Conservation (phyloP, 2,888 invertebrate species). For the Stomorhina lunata region DNA sequence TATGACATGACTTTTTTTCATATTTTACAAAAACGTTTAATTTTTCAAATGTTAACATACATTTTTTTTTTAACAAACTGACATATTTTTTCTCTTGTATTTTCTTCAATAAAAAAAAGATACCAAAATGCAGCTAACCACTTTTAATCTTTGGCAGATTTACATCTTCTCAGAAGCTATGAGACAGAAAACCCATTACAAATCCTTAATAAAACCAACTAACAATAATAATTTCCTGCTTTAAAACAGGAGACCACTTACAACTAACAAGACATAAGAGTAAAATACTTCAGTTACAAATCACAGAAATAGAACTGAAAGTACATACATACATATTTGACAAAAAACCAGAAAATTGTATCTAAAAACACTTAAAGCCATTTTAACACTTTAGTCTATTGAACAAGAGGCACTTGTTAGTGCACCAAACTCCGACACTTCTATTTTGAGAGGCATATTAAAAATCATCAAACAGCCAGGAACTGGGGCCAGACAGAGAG, state of each 20-base stretch:
- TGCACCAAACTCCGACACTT: constrained; percentile 24
- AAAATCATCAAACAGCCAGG: constrained; percentile 1
- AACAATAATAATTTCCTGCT: not conserved
- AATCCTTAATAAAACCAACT: not conserved
- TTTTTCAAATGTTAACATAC: too few species aligned
- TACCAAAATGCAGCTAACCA: too few species aligned
- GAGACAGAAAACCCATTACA: too few species aligned
- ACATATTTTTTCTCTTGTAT: too few species aligned
- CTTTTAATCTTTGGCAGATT: too few species aligned
- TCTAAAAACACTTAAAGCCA: constrained; percentile 45
- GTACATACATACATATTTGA: too few species aligned
- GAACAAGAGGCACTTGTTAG: constrained; percentile 42
- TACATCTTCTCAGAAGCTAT: too few species aligned
- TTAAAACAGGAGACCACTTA: not conserved
- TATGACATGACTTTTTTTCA: too few species aligned
- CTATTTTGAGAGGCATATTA: constrained; percentile 10
- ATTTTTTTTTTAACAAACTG: too few species aligned
- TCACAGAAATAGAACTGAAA: not conserved
- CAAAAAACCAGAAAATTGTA: not conserved
- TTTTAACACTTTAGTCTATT: constrained; percentile 50
- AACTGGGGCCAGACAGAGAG: not conserved
- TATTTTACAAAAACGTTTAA: too few species aligned
- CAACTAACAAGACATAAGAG: not conserved
- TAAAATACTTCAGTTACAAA: not conserved
- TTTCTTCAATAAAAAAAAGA: too few species aligned